Percentiles rank a stretch among this genome's conserved stretches.
Conservation (phyloP, 2,888 invertebrate species). For the Nebria brevicollis region DNA sequence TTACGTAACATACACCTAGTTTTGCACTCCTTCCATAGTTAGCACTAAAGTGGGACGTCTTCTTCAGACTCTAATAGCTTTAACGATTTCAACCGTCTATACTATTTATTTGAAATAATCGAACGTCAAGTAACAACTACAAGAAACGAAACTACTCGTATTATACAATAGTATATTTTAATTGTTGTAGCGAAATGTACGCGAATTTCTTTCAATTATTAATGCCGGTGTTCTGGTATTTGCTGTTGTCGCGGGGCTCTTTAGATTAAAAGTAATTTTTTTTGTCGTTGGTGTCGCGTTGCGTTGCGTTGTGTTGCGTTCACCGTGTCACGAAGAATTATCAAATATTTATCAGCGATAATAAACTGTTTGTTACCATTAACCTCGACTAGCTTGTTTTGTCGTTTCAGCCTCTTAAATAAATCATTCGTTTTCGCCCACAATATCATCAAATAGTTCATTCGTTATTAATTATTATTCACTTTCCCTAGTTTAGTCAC, state of each 20-base stretch:
- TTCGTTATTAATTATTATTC: neutral
- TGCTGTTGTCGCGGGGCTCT: neutral
- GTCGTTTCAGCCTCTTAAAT: neutral
- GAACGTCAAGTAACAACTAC: too few species aligned
- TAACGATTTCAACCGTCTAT: too few species aligned
- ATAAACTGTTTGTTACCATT: slow-evolving; percentile 18
- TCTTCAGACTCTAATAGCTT: too few species aligned
- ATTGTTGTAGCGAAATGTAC: slow-evolving; percentile 25
- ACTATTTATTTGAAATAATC: neutral
- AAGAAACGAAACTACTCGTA: neutral
- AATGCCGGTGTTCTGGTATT: neutral
- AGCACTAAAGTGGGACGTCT: too few species aligned
- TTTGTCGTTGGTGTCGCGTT: neutral
- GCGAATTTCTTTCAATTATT: slow-evolving; percentile 30
- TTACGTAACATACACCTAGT: neutral
- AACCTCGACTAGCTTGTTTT: neutral
- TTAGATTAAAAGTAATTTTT: slow-evolving; percentile 10
- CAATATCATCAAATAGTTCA: neutral
- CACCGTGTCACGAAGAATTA: neutral
- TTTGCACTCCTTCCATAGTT: neutral
- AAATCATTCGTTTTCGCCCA: neutral
- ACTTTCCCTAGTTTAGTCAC: too few species aligned
- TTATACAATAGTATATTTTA: neutral
- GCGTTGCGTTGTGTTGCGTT: too few species aligned
- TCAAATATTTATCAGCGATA: slow-evolving; percentile 21